Evolutionary conservation across 2,797 vertebrate species (phyloP), one percentile per base, ranked within the genome.

Genomic region (Sebastes alutus): DNA sequence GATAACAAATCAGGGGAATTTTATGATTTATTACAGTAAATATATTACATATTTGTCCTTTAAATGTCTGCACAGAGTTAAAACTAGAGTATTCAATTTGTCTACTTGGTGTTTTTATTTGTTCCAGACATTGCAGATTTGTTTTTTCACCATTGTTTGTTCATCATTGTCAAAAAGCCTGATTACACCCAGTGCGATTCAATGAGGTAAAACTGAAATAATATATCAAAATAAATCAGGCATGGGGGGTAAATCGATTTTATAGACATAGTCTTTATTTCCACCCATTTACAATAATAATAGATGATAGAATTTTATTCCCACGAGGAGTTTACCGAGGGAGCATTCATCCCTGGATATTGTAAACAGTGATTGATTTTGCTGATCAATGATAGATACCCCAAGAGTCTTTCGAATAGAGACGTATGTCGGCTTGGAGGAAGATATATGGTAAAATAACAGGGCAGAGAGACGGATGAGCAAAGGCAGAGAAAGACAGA

Each of bases 361-460:
- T 82, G 80, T 80, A 77, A 83, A 79, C 75, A 85, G 27, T n/a
- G 10, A 89, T 79, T 75, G 75, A 89, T 89, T 86, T 69, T 78
- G 55, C 35, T 77, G 80, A 89, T 89, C 77, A 90, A 86, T 84
- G 83, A 82, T 59, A 82, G 55, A 75, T 77, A 49, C 46, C 79
- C 16, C 42, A 11, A 30, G 80, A 83, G 65, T n/a, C n/a, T 61
- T 55, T 84, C 46, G 74, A 87, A 86, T 78, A 72, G 78, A 82
- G 76, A 69, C 20, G 12, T 4, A 58, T 46, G 72, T 75, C 7
- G 11, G 52, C 72, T 46, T 60, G 22, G 35, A 65, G 70, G 65
- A 81, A 75, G 70, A 89, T 64, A 76, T 59, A 85, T 73, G 32
- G 62, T 49, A 46, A 71, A 86, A 79, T 16, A 78, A 2, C 30